Evolutionary conservation across 2,888 invertebrate genomes (phyloP).

Genomic region (Ernsta delagoae): DNA sequence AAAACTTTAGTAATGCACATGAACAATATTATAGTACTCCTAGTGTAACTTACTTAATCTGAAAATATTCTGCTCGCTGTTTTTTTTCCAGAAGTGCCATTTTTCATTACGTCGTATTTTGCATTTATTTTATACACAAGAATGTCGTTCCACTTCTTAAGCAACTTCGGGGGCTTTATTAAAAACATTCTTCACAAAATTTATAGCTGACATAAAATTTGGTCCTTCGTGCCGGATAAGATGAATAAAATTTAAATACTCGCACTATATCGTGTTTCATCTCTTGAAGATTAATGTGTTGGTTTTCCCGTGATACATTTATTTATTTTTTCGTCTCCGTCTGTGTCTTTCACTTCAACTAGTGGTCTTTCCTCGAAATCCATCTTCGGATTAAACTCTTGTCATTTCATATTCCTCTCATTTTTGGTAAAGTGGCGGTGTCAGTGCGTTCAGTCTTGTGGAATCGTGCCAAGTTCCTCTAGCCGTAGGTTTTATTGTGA

Average conservation of each 20-base stretch:
- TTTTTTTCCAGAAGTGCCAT: too few species aligned
- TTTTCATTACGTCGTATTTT: too few species aligned
- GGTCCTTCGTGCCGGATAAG: slow-evolving; percentile 26
- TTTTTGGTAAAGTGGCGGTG: slow-evolving; percentile 29
- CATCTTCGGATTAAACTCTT: slow-evolving; percentile 36
- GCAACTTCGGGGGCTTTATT: not conserved
- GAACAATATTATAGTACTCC: not conserved
- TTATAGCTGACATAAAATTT: slow-evolving; percentile 17
- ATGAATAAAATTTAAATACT: slow-evolving; percentile 22
- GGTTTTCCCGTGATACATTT: slow-evolving; percentile 4
- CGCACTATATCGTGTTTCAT: slow-evolving; percentile 7
- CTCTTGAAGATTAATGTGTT: slow-evolving; percentile 3
- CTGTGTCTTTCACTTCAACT: slow-evolving; percentile 24
- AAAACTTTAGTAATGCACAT: too few species aligned
- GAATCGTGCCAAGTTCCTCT: slow-evolving; percentile 29
- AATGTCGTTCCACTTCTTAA: not conserved
- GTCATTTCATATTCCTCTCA: slow-evolving; percentile 35
- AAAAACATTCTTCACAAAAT: slow-evolving; percentile 10
- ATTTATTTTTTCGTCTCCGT: slow-evolving; percentile 10
- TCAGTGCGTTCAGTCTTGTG: slow-evolving; percentile 35
- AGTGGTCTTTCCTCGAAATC: slow-evolving; percentile 28
- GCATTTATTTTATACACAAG: too few species aligned
- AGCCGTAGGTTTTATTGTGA: slow-evolving; percentile 6
- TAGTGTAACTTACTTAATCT: too few species aligned
- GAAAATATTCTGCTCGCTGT: not conserved